Evolutionary conservation across 1,140 invertebrate species (phyloP), one percentile per base, ranked within the genome.

Genomic region (Solenopsis invicta): DNA sequence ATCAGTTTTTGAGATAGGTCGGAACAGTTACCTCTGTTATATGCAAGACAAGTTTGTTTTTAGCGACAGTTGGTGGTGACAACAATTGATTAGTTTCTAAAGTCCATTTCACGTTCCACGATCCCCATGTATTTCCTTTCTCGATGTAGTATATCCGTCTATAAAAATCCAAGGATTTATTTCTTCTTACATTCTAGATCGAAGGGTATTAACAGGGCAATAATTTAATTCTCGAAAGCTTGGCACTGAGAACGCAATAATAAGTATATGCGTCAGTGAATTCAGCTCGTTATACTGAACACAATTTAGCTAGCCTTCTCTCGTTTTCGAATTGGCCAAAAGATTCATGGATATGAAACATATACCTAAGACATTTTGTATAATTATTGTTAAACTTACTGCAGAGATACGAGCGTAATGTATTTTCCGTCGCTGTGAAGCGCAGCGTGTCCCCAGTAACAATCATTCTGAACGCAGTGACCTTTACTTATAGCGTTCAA

Each of bases 31-130:
- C 97, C 96, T 98, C 97, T 95, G 97, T 97, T 41, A 98, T 95
- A 91, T 96, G 97, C 75, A 98, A 96, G 45, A 97, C 94, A n/a
- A 98, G 95, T 91, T 97, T 97, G 67, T 97, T 96, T 16, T 96
- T 96, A 50, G 94, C 93, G 3, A 98, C 94, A 62, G 95, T 95
- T 9, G 98, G 97, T 50, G 97, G 96, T 59, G 97, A 97, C 67
- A 97, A 95, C 29, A 98, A 96, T 90, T 97, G 96, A 91, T 98
- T 97, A n/a, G 98, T 96, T 87, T 97, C 96, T 8, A 98, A 96
- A 41, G 95, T 95, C 98, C 98, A 98, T 93, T 98, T 97, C 21
- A 98, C 95, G 87, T 97, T 97, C 97, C 97, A 98, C 2, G 96
- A 96, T 66, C 97, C 97, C 96, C 97, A 97, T 45, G 97, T 94